Evolutionary conservation across 2,113 vertebrate species (phyloP).

Genomic region (Okapia johnstoni): DNA sequence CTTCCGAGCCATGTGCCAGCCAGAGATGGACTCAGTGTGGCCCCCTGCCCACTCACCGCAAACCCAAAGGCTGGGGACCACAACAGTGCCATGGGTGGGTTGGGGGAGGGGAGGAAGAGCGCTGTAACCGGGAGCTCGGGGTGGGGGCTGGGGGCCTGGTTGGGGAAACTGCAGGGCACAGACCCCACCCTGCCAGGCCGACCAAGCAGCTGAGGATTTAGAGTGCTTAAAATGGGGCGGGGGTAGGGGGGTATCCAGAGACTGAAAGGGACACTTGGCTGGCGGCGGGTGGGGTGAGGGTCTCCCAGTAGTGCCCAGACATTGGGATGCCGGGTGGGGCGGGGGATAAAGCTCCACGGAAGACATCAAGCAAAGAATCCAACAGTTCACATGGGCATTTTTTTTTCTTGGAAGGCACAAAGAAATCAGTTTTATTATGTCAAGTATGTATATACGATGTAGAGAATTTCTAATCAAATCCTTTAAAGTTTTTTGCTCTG

Average conservation of each 20-base stretch:
- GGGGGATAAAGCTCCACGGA: no score
- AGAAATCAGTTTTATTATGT: background rate
- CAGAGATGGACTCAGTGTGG: background rate
- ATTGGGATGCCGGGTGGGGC: background rate
- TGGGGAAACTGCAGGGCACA: background rate
- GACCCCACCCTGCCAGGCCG: background rate
- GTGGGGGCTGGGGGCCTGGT: background rate
- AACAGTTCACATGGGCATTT: background rate
- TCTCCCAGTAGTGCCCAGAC: background rate
- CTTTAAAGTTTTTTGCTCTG: background rate
- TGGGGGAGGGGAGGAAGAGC: rapidly evolving
- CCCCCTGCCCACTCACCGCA: rapidly evolving
- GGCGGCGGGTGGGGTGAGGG: rapidly evolving
- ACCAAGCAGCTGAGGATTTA: background rate
- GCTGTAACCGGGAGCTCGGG: rapidly evolving
- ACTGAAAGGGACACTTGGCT: no score
- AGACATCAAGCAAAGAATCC: no score
- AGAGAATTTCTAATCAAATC: background rate
- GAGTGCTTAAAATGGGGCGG: rapidly evolving
- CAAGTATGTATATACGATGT: background rate
- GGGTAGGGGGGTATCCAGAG: background rate
- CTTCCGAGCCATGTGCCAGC: background rate
- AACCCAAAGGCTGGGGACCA: background rate
- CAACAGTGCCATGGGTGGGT: rapidly evolving
- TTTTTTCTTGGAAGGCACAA: background rate